Conservation (phyloP, 2,888 invertebrate genomes). For the Orthosia incerta region DNA sequence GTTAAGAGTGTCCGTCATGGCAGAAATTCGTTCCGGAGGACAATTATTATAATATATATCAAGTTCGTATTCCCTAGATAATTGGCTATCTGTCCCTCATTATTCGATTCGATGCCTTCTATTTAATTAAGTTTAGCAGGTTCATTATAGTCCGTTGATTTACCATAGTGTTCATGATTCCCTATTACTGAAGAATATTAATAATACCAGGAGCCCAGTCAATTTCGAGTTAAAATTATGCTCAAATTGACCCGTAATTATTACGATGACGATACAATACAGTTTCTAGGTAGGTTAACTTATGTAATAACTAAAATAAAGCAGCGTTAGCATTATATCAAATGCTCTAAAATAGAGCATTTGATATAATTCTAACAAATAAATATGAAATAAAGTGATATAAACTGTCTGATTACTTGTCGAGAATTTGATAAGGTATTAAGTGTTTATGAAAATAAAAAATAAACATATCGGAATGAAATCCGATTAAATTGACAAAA, state of each 20-base stretch:
- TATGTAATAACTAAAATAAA: not conserved
- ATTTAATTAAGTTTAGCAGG: not conserved
- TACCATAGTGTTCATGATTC: not conserved
- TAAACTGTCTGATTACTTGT: too few relatives aligned
- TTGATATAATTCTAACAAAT: too few relatives aligned
- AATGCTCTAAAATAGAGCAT: not conserved
- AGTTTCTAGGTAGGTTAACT: not conserved
- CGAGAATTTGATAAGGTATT: too few relatives aligned
- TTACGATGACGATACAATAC: not conserved
- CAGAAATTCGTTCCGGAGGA: too few relatives aligned
- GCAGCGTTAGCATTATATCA: not conserved
- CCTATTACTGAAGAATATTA: too few relatives aligned
- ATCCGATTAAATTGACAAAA: too few relatives aligned
- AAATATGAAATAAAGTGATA: too few relatives aligned
- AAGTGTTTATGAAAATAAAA: too few relatives aligned
- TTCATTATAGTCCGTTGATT: not conserved
- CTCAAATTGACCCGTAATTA: not conserved
- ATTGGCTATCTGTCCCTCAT: not conserved
- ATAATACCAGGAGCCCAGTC: not conserved
- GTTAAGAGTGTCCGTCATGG: too few relatives aligned
- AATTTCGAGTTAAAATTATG: conserved; percentile 1
- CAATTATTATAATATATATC: too few relatives aligned
- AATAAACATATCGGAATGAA: too few relatives aligned
- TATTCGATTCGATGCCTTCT: not conserved
- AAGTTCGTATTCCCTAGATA: too few relatives aligned